Conservation (phyloP, 2,888 invertebrate genomes). For the Drymonia ruficornis region DNA sequence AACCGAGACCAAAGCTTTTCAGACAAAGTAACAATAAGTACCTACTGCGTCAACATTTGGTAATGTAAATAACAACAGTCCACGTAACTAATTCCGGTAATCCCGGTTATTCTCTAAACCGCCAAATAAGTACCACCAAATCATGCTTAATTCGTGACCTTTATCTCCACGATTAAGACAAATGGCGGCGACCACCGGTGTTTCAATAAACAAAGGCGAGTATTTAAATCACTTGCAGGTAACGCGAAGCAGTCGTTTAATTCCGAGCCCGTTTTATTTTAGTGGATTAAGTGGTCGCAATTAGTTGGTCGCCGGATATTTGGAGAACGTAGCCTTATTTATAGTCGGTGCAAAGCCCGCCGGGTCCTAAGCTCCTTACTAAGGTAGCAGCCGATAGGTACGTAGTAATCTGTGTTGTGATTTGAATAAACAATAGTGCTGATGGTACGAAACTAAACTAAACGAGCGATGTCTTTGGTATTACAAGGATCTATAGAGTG, state of each 20-base stretch:
- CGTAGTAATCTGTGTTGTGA: slow-evolving; percentile 46
- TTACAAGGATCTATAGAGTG: too few species aligned
- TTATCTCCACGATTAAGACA: slow-evolving; percentile 13
- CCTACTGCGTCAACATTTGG: too few species aligned
- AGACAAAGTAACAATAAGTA: too few species aligned
- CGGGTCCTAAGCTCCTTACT: slow-evolving; percentile 56
- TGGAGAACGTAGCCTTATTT: slow-evolving; percentile 63
- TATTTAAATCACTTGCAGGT: slow-evolving; percentile 51
- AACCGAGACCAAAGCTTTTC: too few species aligned
- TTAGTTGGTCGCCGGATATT: slow-evolving; percentile 67
- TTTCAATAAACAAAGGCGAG: slow-evolving; percentile 35
- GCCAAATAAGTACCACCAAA: neutral
- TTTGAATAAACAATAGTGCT: slow-evolving; percentile 44
- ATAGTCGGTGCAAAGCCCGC: slow-evolving; percentile 55
- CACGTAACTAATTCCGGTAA: neutral
- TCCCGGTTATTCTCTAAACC: neutral
- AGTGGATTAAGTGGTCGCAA: slow-evolving; percentile 69
- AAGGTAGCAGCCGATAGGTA: slow-evolving; percentile 50
- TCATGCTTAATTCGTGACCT: slow-evolving; percentile 1
- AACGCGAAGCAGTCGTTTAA: slow-evolving; percentile 39
- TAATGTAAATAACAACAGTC: too few species aligned
- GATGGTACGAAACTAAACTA: too few species aligned
- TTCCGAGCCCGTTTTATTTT: slow-evolving; percentile 63
- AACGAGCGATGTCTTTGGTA: too few species aligned
- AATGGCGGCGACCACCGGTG: slow-evolving; percentile 23